Conservation (phyloP, 2,113 vertebrate genomes). For the Syngnathoides biaculeatus region DNA sequence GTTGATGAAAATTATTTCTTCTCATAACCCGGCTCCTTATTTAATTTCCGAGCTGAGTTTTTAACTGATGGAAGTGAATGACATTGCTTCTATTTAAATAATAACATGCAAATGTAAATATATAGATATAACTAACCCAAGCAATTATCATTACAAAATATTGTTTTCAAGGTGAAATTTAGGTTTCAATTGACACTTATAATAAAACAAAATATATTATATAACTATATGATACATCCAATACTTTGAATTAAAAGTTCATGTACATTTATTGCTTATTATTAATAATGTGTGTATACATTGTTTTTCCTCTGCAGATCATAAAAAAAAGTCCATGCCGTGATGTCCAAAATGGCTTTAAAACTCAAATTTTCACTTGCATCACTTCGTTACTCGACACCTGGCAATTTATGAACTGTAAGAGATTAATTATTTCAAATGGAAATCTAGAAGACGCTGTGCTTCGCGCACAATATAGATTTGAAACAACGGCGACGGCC, state of each 20-base stretch:
- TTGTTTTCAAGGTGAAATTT: neutral
- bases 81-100: neutral
- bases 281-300: conserved; percentile 6
- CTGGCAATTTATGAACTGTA: conserved; percentile 16
- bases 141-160: neutral
- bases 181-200: neutral
- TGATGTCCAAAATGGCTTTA: conserved; percentile 19
- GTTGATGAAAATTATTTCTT: neutral
- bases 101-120: neutral
- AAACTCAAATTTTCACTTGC: conserved; percentile 18
- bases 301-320: conserved; percentile 23
- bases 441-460: conserved; percentile 2
- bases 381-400: neutral
- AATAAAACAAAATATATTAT: neutral
- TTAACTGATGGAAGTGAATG: neutral
- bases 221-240: neutral
- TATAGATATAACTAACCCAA: neutral
- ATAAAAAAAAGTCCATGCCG: neutral
- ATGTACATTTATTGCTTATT: conserved; percentile 9
- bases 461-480: conserved; percentile 7
- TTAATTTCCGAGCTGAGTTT: neutral
- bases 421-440: conserved; percentile 15
- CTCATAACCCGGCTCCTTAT: neutral
- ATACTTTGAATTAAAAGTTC: neutral
- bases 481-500: neutral